These are phyloP conservation scores for Procambarus virginalis DNA, from an alignment of 1,140 invertebrate genomes.

Conservation along the genomic window DNA sequence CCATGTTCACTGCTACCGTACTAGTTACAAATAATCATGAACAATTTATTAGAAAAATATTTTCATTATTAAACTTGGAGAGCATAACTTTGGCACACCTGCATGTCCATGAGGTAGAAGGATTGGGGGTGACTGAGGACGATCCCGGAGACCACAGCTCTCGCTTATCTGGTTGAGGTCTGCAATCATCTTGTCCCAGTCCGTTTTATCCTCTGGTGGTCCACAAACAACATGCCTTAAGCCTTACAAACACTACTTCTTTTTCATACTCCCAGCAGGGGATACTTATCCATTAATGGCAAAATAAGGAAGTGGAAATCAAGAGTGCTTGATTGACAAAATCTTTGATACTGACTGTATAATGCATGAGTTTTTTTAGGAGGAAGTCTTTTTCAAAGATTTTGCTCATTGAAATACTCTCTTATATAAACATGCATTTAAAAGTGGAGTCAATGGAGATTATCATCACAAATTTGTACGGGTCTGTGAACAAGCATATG, in stretches of 20 bases:
- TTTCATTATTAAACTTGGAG: not conserved
- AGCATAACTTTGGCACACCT: slow-evolving; percentile 19
- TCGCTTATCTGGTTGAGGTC: slow-evolving; percentile 71
- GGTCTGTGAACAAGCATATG: not conserved
- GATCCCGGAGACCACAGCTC: slow-evolving; percentile 63
- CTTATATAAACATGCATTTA: not conserved
- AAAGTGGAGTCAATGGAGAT: not conserved
- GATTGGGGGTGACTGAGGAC: slow-evolving; percentile 26
- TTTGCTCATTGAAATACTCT: slow-evolving; percentile 3
- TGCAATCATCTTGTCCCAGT: slow-evolving; percentile 73
- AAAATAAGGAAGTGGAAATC: not conserved
- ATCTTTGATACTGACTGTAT: not conserved
- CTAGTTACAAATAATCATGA: too few relatives aligned
- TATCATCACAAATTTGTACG: not conserved
- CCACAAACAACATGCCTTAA: slow-evolving; percentile 47
- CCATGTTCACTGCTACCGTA: too few relatives aligned
- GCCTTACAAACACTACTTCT: slow-evolving; percentile 2
- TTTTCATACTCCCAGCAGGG: not conserved
- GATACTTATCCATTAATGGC: not conserved
- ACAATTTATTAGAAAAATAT: too few relatives aligned
- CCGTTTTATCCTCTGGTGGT: slow-evolving; percentile 70
- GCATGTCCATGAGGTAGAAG: slow-evolving; percentile 45
- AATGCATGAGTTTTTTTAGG: not conserved
- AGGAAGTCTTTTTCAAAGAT: not conserved
- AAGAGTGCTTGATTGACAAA: not conserved